phyloP scores from a whole-genome alignment of 2,888 invertebrate genomes.

The Nasonovia ribisnigri region DNA sequence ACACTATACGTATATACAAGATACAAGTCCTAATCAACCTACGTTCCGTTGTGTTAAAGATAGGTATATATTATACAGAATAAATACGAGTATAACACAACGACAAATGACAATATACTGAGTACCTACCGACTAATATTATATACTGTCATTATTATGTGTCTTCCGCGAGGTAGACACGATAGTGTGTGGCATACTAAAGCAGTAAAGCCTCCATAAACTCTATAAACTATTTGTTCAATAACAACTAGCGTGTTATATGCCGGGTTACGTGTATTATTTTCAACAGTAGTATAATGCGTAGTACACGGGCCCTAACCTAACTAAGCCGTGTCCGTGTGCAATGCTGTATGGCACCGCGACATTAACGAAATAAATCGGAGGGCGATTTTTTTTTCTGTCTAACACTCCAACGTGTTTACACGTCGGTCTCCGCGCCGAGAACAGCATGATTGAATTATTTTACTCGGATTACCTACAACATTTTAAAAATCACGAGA shows the following conservation, averaged over 20 bases:
- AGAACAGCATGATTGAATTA: background rate
- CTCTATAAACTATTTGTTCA: background rate
- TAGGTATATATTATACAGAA: background rate
- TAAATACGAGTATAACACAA: background rate
- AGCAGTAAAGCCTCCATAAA: background rate
- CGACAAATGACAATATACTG: background rate
- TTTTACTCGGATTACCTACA: background rate
- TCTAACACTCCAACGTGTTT: too few relatives aligned
- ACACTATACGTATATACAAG: background rate
- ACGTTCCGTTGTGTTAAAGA: background rate
- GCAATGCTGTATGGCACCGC: background rate
- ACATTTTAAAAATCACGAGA: background rate
- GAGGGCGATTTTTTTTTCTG: background rate
- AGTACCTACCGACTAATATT: background rate
- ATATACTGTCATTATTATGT: background rate
- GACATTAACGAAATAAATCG: background rate
- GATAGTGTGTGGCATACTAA: background rate
- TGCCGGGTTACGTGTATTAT: background rate
- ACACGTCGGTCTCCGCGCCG: background rate
- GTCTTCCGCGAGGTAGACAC: background rate
- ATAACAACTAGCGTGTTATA: background rate
- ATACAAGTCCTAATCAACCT: background rate
- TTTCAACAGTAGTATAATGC: background rate
- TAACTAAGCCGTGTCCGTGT: background rate
- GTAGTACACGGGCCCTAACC: background rate